Evolutionary conservation across 2,888 invertebrate genomes (phyloP), one percentile per base, ranked within the genome.

Genomic region (Heliothis peltigera): DNA sequence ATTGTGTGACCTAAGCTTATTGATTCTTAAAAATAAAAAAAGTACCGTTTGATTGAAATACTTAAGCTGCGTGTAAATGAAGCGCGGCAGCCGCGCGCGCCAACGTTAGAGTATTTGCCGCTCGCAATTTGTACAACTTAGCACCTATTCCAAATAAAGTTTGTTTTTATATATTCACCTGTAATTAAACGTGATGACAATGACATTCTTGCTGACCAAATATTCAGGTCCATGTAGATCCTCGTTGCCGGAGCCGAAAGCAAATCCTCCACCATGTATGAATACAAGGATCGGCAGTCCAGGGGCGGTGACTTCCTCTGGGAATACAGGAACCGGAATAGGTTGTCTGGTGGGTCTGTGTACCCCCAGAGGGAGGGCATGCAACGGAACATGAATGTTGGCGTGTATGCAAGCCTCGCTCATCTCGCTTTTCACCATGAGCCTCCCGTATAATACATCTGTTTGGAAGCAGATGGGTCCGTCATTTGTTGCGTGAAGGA

Each of bases 381-480:
- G 64, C 0, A 84, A 51, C 0, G 94, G 94, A 17, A 90, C 92
- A 79, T 94, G 91, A 10, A 95, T 79, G 73, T 93, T 94, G 52
- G 92, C 93, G 75, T 89, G 84, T 70, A 94, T 91, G 78, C 94
- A 95, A 0, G 87, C 89, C 77, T 94, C 94, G 67, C 83, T 86
- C 86, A 87, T 85, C 39, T 77, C 75, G n/a, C 69, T 75, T 2
- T 87, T 82, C 64, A 77, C 70, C 87, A 88, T 86, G 8, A 93
- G 56, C 1, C 65, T 70, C 0, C 88, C 87, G 78, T 94, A 94
- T 35, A 94, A 70, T 17, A 93, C 85, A 77, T 96, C 95, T 1
- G 91, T 87, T 83, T 97, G 97, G 0, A 95, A 95, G 80, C 97
- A 97, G 10, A 95, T 91, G 0, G 96, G 94, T 0, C 96, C 95